Evolutionary conservation across 2,888 invertebrate species (phyloP).

Genomic region (Tetragnatha montana): DNA sequence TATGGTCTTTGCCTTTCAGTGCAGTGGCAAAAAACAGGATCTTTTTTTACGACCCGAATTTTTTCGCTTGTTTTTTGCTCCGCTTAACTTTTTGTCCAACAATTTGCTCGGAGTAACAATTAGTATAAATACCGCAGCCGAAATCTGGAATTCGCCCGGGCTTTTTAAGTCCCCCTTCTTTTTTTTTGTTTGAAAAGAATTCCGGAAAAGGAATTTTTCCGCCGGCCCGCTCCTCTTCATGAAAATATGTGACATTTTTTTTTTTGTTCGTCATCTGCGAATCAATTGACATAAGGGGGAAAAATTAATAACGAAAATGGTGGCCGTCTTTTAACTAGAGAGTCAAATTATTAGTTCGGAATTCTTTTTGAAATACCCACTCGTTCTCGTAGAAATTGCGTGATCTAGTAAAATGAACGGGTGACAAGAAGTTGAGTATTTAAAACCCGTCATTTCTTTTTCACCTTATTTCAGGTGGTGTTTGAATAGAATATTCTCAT

Average conservation of each 20-base stretch:
- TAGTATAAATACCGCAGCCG: slow-evolving; percentile 61
- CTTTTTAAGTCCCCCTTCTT: slow-evolving; percentile 24
- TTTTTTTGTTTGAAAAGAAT: slow-evolving; percentile 47
- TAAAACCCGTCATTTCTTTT: too few species aligned
- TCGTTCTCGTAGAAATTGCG: neutral
- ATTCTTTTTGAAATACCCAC: slow-evolving; percentile 7
- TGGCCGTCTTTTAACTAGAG: slow-evolving; percentile 15
- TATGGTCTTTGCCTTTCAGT: slow-evolving; percentile 61
- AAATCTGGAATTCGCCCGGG: slow-evolving; percentile 57
- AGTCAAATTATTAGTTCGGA: slow-evolving; percentile 25
- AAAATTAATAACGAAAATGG: slow-evolving; percentile 9
- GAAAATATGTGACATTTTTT: slow-evolving; percentile 44
- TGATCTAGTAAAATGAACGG: too few species aligned
- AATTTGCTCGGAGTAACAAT: slow-evolving; percentile 64
- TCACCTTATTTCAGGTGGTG: too few species aligned
- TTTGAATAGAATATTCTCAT: too few species aligned
- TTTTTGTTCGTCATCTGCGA: slow-evolving; percentile 3
- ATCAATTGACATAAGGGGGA: slow-evolving; percentile 37
- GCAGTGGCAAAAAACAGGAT: slow-evolving; percentile 41
- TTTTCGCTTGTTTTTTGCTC: slow-evolving; percentile 9
- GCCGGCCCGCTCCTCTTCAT: slow-evolving; percentile 3
- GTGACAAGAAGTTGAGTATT: too few species aligned
- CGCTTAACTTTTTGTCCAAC: slow-evolving; percentile 49
- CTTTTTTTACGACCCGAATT: slow-evolving; percentile 35
- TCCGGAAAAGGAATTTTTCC: slow-evolving; percentile 40